phyloP scores from a whole-genome alignment of 2,797 vertebrate genomes.

The Mallotus villosus region DNA sequence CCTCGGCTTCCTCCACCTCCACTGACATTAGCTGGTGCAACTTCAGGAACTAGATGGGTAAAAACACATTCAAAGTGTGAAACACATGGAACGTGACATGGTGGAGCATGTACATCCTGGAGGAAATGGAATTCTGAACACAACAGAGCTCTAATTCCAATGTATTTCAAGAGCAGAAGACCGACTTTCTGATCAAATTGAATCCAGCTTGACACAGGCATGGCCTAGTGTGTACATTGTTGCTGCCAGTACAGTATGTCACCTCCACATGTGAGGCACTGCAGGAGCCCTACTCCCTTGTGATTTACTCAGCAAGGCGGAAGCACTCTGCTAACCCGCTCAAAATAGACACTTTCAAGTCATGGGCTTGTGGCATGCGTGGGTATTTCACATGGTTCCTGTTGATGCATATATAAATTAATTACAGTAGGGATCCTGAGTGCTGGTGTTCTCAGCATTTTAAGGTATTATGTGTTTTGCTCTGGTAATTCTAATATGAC shows the following conservation, averaged over 20 bases:
- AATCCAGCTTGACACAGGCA: constrained; percentile 34
- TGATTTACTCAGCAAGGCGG: constrained; percentile 52
- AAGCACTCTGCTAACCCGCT: constrained; percentile 42
- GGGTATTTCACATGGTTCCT: constrained; percentile 35
- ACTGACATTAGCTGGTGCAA: constrained; percentile 78
- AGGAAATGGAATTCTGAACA: neutral
- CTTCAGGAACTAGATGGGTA: constrained; percentile 73
- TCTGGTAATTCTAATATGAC: constrained; percentile 1
- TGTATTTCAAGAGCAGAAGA: neutral
- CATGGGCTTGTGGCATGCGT: constrained; percentile 26
- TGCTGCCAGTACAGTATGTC: constrained; percentile 27
- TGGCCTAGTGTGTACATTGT: neutral
- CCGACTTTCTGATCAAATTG: neutral
- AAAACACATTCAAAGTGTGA: constrained; percentile 22
- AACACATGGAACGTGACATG: neutral
- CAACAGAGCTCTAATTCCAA: constrained; percentile 4
- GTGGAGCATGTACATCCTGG: neutral
- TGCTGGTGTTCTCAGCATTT: constrained; percentile 28
- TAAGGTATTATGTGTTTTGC: constrained; percentile 20
- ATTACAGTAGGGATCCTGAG: constrained; percentile 31
- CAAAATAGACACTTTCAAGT: constrained; percentile 58
- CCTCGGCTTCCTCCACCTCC: constrained; percentile 84
- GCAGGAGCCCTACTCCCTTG: constrained; percentile 43
- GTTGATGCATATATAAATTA: constrained; percentile 48
- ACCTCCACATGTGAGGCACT: constrained; percentile 38